Conservation (phyloP, 2,888 invertebrate species). For the Glyphotaelius pellucidus region DNA sequence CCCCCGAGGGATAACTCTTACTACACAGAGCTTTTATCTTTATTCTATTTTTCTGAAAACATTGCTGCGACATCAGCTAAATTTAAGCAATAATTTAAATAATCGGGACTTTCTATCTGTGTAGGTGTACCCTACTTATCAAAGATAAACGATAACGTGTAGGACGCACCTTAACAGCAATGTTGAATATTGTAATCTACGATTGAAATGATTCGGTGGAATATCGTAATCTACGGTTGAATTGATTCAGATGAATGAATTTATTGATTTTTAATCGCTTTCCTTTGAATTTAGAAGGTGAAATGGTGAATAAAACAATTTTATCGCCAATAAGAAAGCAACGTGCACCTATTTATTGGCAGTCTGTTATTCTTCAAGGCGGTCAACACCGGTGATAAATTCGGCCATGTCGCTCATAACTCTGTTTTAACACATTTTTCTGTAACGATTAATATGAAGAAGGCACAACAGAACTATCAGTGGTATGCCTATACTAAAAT, state of each 20-base stretch:
- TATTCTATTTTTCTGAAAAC: not conserved
- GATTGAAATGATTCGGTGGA: not conserved
- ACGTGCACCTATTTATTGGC: too few relatives aligned
- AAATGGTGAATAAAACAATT: too few relatives aligned
- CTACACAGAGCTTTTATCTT: not conserved
- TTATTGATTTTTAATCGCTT: not conserved
- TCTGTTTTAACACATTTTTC: too few relatives aligned
- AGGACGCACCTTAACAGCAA: not conserved
- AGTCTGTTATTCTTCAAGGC: too few relatives aligned
- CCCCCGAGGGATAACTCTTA: not conserved
- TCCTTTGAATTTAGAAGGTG: too few relatives aligned
- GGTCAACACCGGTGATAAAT: too few relatives aligned
- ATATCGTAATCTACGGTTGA: not conserved
- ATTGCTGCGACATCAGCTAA: not conserved
- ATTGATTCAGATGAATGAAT: not conserved
- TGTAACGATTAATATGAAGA: too few relatives aligned
- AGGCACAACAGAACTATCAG: too few relatives aligned
- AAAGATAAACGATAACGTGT: not conserved
- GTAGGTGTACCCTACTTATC: not conserved
- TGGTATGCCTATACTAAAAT: too few relatives aligned
- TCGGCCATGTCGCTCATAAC: too few relatives aligned
- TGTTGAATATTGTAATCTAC: not conserved
- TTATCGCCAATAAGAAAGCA: too few relatives aligned
- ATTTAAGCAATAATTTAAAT: not conserved
- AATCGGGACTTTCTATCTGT: not conserved